Conservation (phyloP, 2,888 invertebrate genomes). For the Drosophila bunnanda region DNA sequence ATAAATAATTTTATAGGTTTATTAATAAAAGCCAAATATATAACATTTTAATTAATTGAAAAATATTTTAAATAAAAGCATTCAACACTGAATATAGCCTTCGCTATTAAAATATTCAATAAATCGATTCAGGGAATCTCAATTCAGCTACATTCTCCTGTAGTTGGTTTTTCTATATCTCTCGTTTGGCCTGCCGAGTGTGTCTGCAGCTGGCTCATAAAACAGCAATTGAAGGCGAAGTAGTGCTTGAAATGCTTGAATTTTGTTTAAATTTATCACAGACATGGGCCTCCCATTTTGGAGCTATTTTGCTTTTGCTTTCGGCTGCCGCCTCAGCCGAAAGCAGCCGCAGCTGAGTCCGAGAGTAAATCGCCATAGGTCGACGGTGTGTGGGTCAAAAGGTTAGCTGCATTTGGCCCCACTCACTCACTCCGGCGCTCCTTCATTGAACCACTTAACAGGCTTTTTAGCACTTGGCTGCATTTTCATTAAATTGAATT, state of each 20-base stretch:
- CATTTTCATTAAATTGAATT: slow-evolving; percentile 68
- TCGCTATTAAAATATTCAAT: no score
- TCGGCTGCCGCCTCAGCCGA: slow-evolving; percentile 5
- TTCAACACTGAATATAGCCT: not conserved
- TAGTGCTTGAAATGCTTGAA: slow-evolving; percentile 35
- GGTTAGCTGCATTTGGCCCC: slow-evolving; percentile 26
- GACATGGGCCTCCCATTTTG: slow-evolving; percentile 24
- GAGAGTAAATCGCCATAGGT: slow-evolving; percentile 7
- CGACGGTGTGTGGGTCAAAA: slow-evolving; percentile 35
- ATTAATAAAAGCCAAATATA: no score
- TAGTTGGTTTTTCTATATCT: slow-evolving; percentile 1
- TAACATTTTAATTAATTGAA: not conserved
- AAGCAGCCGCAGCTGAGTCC: slow-evolving; percentile 1
- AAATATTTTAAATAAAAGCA: not conserved
- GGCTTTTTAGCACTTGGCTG: slow-evolving; percentile 55
- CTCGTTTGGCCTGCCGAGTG: slow-evolving; percentile 16
- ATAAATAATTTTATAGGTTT: not conserved
- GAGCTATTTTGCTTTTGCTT: slow-evolving; percentile 13
- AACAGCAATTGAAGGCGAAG: slow-evolving; percentile 42
- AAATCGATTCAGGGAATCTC: not conserved
- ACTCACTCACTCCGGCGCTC: not conserved
- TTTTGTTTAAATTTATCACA: slow-evolving; percentile 38
- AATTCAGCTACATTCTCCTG: not conserved
- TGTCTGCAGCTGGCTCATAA: slow-evolving; percentile 58
- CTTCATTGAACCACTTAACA: slow-evolving; percentile 44